Base-by-base conservation (phyloP, 2,888 invertebrate species). In the Lasioglossum lativentre region DNA sequence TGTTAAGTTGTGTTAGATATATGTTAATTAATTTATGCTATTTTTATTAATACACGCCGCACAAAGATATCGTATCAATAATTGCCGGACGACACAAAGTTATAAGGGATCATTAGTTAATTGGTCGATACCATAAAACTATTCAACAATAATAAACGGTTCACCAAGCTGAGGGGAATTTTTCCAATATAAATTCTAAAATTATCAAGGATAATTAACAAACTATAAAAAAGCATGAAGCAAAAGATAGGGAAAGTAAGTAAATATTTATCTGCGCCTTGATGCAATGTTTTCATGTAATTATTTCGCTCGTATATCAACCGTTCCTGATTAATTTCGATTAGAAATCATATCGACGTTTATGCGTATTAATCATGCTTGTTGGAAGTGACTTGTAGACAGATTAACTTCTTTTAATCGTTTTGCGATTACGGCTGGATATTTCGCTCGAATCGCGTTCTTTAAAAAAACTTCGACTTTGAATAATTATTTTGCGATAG, bases 101-200 rank as follows among this genome's bases (percentile, higher is more conserved):
- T 30, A 34, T 3, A 8, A 12, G 10, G 66, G 66, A 38, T 38
- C 66, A 66, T 66, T 27, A 47, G 27, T 19, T 30, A 10, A 45
- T 47, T 19, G 47, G 27, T 16, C 4, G 38, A 70, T 42, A 77
- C 70, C n/a, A n/a, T 56, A 71, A 83, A 75, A 80, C 84, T 77
- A 84, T 19, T 75, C 73, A 52, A 75, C 1, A 63, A 30, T 63
- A 63, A 76, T 23, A 56, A 19, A 68, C n/a, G 68, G 6, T n/a
- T 34, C 34, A 6, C 19, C 30, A 30, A 66, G 19, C 30, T 34
- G 10, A 34, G 66, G 47, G 34, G 6, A 8, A 56, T 27, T 19
- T 77, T 83, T 77, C 80, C 76, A 74, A 34, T 84, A 86, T 84
- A 84, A 80, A 86, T 86, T 70, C 19, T n/a, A 63, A 84, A 80